Conservation (phyloP, 2,797 vertebrate genomes). For the Harpagifer antarcticus region DNA sequence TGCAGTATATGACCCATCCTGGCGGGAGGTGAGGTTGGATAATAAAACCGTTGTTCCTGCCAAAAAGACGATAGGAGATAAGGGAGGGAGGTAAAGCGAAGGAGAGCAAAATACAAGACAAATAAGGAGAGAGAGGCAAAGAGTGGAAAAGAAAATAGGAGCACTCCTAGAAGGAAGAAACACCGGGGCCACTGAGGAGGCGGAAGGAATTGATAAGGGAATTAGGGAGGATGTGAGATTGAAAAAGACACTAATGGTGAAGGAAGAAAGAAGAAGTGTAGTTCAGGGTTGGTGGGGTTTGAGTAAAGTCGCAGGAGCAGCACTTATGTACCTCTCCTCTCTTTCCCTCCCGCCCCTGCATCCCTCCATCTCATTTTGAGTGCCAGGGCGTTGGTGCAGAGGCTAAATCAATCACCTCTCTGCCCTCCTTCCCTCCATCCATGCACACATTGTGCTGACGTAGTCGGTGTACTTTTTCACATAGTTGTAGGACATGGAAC, state of each 20-base stretch:
- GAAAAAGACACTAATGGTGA: not conserved
- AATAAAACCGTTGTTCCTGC: slow-evolving; percentile 70
- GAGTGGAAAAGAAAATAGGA: slow-evolving; percentile 2
- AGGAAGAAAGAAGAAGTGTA: slow-evolving; percentile 2
- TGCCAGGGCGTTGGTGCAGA: slow-evolving; percentile 61
- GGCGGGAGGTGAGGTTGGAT: slow-evolving; percentile 67
- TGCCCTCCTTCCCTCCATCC: slow-evolving; percentile 33
- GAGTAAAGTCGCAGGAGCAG: slow-evolving; percentile 29
- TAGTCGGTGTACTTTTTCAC: slow-evolving; percentile 35
- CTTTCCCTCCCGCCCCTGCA: slow-evolving; percentile 9
- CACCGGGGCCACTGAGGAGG: not conserved
- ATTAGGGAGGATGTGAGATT: slow-evolving; percentile 1
- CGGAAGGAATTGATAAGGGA: not conserved
- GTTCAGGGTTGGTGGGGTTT: slow-evolving; percentile 21
- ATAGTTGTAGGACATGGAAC: slow-evolving; percentile 42
- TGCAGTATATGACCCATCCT: slow-evolving; percentile 73
- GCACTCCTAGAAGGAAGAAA: slow-evolving; percentile 13
- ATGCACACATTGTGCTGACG: slow-evolving; percentile 63
- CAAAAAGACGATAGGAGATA: slow-evolving; percentile 58
- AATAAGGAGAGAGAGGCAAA: slow-evolving; percentile 27
- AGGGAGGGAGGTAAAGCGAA: slow-evolving; percentile 32
- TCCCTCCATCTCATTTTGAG: slow-evolving; percentile 33
- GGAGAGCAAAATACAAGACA: slow-evolving; percentile 36
- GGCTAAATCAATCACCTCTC: slow-evolving; percentile 64
- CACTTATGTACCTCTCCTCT: slow-evolving; percentile 21